Evolutionary conservation across 2,113 vertebrate genomes (phyloP).

Genomic region (Holacanthus passer): DNA sequence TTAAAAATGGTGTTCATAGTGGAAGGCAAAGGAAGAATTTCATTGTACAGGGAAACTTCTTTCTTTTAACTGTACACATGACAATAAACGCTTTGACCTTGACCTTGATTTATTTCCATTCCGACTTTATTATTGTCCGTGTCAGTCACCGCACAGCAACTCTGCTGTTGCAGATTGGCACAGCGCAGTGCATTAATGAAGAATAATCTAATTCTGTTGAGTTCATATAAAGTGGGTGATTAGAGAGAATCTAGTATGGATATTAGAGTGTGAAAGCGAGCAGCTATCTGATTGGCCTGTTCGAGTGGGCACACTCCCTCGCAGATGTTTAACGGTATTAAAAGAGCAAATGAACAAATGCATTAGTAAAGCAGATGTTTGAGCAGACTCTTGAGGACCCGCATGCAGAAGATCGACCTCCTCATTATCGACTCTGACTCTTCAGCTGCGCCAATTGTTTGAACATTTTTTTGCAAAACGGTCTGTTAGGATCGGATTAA

Average conservation of each 20-base stretch:
- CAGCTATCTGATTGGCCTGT: background rate
- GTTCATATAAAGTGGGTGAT: slow-evolving; percentile 15
- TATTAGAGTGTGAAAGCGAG: background rate
- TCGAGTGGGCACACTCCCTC: slow-evolving; percentile 10
- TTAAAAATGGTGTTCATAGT: no score
- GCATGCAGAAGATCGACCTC: slow-evolving; percentile 4
- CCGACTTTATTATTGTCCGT: background rate
- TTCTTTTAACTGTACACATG: no score
- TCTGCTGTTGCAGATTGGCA: background rate
- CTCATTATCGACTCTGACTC: slow-evolving; percentile 22
- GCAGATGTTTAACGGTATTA: slow-evolving; percentile 35
- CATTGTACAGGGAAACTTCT: no score
- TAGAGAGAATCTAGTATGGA: slow-evolving; percentile 7
- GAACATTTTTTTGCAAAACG: slow-evolving; percentile 1
- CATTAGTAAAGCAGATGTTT: slow-evolving; percentile 35
- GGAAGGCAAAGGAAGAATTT: no score
- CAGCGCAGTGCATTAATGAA: background rate
- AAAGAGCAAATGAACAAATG: slow-evolving; percentile 24
- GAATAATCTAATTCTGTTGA: background rate
- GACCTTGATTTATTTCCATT: background rate
- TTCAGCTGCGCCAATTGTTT: slow-evolving; percentile 11
- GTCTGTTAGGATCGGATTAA: slow-evolving; percentile 36
- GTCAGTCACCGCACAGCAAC: background rate
- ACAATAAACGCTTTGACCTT: no score
- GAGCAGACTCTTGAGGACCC: background rate